Evolutionary conservation across 2,797 vertebrate species (phyloP).

Genomic region (Arctocebus calabarensis): DNA sequence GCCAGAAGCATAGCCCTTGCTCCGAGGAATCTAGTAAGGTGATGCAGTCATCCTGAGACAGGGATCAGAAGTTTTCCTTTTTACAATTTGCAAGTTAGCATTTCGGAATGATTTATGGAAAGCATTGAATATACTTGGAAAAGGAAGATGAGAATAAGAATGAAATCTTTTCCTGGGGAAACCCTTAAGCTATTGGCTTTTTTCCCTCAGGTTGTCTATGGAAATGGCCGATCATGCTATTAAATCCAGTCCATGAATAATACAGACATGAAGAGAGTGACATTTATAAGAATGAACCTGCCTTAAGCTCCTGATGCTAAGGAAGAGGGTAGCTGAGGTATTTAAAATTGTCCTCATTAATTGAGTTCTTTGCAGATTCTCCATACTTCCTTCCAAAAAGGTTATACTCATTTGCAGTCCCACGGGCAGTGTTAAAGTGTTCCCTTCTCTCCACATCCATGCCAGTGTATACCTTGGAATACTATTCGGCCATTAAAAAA

Average conservation of each 20-base stretch:
- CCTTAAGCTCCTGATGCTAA: neutral
- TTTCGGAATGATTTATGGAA: neutral
- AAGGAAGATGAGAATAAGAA: conserved; percentile 14
- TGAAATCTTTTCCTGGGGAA: neutral
- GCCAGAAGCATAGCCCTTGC: neutral
- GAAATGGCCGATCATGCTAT: neutral
- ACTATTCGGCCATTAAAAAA: too few relatives aligned
- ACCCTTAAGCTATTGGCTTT: neutral
- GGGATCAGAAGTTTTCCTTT: neutral
- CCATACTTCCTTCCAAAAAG: too few relatives aligned
- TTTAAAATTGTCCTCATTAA: neutral
- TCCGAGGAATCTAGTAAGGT: neutral
- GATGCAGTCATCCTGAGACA: neutral
- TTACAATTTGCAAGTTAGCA: neutral
- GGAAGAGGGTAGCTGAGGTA: neutral
- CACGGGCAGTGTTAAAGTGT: too few relatives aligned
- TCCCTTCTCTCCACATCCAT: too few relatives aligned
- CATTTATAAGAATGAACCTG: neutral
- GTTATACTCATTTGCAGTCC: too few relatives aligned
- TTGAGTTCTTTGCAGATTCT: too few relatives aligned
- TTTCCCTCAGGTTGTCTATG: neutral
- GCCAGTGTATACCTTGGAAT: too few relatives aligned
- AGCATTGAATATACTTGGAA: neutral
- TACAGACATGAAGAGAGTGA: neutral
- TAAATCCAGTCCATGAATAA: neutral